Conservation (phyloP, 2,888 invertebrate species). For the Scaptomyza caliginosa region DNA sequence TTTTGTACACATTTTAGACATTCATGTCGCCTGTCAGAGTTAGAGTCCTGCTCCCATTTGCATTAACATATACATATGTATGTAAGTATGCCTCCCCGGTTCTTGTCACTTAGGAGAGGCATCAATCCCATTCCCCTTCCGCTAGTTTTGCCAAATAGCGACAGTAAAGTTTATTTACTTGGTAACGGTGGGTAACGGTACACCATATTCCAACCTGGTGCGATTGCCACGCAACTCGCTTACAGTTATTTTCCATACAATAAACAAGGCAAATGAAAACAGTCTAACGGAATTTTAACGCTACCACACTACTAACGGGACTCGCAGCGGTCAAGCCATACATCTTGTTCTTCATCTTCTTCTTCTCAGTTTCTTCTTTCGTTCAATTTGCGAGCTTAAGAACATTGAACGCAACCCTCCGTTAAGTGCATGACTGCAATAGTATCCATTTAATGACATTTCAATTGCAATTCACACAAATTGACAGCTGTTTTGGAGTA, state of each 20-base stretch:
- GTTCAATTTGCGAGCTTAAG: background rate
- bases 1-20: constrained; percentile 10
- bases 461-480: constrained; percentile 55
- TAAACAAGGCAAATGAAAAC: constrained; percentile 33
- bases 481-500: constrained; percentile 67
- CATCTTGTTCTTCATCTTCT: background rate
- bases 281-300: constrained; percentile 55
- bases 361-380: background rate
- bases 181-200: constrained; percentile 61
- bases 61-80: no score
- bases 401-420: background rate
- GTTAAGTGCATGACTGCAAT: background rate
- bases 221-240: constrained; percentile 65
- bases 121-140: background rate
- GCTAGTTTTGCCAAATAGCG: constrained; percentile 57
- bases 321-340: constrained; percentile 5
- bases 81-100: background rate
- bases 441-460: constrained; percentile 52
- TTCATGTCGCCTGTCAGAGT: constrained; percentile 39
- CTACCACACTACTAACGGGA: constrained; percentile 1
- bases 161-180: constrained; percentile 76
- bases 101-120: constrained; percentile 32
- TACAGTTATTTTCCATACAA: constrained; percentile 56
- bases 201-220: constrained; percentile 9
- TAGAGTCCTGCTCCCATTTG: constrained; percentile 26